Evolutionary conservation across 2,888 invertebrate genomes (phyloP).

Genomic region (Eupithecia abbreviata): DNA sequence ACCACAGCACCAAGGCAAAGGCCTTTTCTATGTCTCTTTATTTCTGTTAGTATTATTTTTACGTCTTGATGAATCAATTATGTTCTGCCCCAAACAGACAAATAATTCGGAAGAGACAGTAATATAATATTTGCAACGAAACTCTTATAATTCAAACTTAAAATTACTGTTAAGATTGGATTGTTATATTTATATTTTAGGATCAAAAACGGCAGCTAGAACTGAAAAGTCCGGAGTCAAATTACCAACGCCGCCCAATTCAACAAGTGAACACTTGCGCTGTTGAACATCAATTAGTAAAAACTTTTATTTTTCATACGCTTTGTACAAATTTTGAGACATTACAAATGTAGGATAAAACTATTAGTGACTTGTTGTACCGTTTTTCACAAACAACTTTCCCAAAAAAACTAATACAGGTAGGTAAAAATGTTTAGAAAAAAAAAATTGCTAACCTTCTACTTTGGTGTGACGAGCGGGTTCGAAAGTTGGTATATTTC

Average conservation of each 20-base stretch:
- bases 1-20: background rate
- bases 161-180: background rate
- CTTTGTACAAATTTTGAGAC: background rate
- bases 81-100: background rate
- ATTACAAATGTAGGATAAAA: background rate
- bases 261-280: conserved; percentile 65
- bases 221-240: conserved; percentile 53
- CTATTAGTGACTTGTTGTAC: background rate
- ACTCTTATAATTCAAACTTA: background rate
- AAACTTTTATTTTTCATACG: conserved; percentile 6
- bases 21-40: background rate
- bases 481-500: background rate
- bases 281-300: conserved; percentile 60
- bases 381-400: background rate
- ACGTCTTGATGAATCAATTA: background rate
- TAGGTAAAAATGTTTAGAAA: background rate
- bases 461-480: background rate
- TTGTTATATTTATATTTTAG: conserved; percentile 45
- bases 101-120: background rate
- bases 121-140: background rate
- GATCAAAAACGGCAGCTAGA: conserved; percentile 64
- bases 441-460: background rate
- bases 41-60: background rate
- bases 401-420: background rate
- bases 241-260: conserved; percentile 52